These are phyloP conservation scores for Aelia acuminata DNA, from an alignment of 2,888 invertebrate genomes.

Conservation along the genomic window DNA sequence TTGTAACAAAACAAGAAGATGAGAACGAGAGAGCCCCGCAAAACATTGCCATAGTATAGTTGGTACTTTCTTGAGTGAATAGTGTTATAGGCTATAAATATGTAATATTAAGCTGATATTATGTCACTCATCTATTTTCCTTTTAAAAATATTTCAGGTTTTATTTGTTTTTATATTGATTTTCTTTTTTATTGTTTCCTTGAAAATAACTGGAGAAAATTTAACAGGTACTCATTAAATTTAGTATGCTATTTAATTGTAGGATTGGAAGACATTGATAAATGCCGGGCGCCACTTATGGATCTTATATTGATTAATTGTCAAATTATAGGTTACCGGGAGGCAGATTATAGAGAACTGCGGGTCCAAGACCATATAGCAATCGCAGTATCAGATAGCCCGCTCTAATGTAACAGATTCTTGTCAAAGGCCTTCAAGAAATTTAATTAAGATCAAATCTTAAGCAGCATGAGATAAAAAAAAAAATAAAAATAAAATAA, in stretches of 20 bases:
- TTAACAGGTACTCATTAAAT: neutral
- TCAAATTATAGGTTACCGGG: neutral
- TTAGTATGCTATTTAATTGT: too few species aligned
- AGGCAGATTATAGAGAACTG: neutral
- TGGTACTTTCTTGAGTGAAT: too few species aligned
- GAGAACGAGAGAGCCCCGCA: too few species aligned
- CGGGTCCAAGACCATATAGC: neutral
- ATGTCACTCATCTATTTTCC: too few species aligned
- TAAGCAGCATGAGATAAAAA: neutral
- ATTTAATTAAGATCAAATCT: conserved; percentile 39
- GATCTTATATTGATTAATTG: conserved; percentile 16
- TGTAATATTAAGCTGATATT: too few species aligned
- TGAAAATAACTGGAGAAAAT: neutral
- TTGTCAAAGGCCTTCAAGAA: conserved; percentile 17
- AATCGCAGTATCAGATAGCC: neutral
- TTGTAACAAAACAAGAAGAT: too few species aligned
- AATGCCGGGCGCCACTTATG: neutral
- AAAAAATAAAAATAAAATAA: neutral
- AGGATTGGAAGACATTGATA: neutral
- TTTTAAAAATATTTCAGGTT: too few species aligned
- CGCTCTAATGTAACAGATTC: neutral
- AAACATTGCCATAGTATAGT: too few species aligned
- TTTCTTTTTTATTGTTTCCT: neutral
- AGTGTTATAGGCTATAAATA: too few species aligned
- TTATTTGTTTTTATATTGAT: neutral